Conservation (phyloP, 1,140 invertebrate species). For the Eumeta japonica region DNA sequence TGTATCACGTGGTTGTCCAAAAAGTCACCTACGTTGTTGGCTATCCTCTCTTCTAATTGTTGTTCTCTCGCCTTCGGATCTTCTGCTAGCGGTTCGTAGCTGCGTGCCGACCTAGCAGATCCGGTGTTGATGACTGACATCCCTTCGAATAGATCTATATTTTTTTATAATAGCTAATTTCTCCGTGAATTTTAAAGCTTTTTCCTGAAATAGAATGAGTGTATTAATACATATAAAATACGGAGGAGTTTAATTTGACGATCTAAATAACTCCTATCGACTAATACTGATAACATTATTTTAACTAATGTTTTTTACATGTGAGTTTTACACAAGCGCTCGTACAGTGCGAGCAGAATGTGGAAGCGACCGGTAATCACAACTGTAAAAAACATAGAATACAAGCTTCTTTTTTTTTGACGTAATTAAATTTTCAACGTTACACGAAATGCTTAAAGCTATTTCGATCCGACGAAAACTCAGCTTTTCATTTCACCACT, state of each 20-base stretch:
- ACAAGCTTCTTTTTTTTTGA: too few species aligned
- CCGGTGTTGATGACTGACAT: conserved; percentile 43
- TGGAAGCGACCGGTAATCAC: too few species aligned
- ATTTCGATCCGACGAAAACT: too few species aligned
- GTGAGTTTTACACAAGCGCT: too few species aligned
- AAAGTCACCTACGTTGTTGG: conserved; percentile 43
- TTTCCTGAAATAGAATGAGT: conserved; percentile 35
- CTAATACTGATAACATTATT: too few species aligned
- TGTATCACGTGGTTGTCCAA: conserved; percentile 46
- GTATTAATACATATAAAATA: too few species aligned
- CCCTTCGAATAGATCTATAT: conserved; percentile 39
- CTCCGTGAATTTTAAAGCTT: conserved; percentile 43
- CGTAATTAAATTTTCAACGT: too few species aligned
- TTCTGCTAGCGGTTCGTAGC: conserved; percentile 41
- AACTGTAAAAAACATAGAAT: too few species aligned
- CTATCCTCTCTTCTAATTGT: conserved; percentile 45
- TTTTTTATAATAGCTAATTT: conserved; percentile 31
- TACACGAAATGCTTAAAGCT: too few species aligned
- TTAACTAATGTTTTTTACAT: too few species aligned
- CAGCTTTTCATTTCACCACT: background rate
- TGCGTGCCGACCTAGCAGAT: conserved; percentile 38
- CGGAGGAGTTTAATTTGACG: background rate
- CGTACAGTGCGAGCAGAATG: too few species aligned
- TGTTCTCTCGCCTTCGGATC: conserved; percentile 43
- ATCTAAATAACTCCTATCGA: background rate